A percentile compares a stretch with the other conserved stretches of the same genome.
Evolutionary conservation across 2,888 invertebrate species (phyloP).

Genomic region (Athalia rosae): DNA sequence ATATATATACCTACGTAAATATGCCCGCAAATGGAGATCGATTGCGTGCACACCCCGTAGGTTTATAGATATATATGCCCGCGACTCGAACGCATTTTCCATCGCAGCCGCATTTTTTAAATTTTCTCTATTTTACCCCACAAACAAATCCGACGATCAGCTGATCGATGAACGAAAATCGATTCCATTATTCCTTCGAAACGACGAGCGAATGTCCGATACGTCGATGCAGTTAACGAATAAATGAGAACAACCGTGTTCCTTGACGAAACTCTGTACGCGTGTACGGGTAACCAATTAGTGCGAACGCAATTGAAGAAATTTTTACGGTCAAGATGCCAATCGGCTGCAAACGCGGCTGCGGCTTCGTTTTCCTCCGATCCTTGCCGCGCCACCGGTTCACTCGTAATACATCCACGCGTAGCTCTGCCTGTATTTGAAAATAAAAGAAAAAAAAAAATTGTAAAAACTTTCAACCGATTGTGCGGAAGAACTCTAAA

Average conservation of each 20-base stretch:
- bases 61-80: too few relatives aligned
- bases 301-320: constrained; percentile 2
- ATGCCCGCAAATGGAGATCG: constrained; percentile 32
- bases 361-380: too few relatives aligned
- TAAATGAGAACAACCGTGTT: too few relatives aligned
- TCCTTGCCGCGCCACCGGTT: too few relatives aligned
- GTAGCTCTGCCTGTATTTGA: neutral
- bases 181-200: too few relatives aligned
- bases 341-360: neutral
- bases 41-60: too few relatives aligned
- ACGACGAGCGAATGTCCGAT: too few relatives aligned
- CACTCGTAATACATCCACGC: too few relatives aligned
- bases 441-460: neutral
- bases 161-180: neutral
- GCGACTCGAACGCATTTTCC: constrained; percentile 18
- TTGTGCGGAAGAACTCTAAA: constrained; percentile 3
- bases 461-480: constrained; percentile 36
- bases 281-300: neutral
- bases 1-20: neutral
- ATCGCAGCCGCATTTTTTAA: too few relatives aligned
- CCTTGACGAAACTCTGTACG: too few relatives aligned
- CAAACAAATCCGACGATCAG: neutral
- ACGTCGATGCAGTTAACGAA: too few relatives aligned
- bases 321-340: constrained; percentile 14
- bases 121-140: too few relatives aligned